phyloP scores from a whole-genome alignment of 2,113 vertebrate species.

The Antechinus flavipes region DNA sequence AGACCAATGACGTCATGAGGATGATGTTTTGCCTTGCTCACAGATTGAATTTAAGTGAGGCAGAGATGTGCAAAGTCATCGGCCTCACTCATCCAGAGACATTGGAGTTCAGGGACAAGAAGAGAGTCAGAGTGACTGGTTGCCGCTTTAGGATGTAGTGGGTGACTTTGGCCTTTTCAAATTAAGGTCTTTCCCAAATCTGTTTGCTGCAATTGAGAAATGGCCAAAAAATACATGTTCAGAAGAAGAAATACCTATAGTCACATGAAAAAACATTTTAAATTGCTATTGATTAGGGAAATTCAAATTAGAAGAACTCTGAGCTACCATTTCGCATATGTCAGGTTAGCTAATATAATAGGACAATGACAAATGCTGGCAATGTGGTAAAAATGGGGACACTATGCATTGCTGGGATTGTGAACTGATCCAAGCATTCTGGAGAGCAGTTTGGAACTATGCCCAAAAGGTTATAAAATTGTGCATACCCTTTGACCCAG shows the following conservation, averaged over 20 bases:
- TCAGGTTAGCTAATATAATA: background rate
- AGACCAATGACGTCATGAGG: background rate
- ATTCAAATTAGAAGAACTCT: background rate
- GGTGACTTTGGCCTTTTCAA: background rate
- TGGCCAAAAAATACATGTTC: background rate
- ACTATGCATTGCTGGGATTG: background rate
- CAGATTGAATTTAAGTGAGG: background rate
- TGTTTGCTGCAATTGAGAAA: background rate
- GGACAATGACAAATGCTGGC: background rate
- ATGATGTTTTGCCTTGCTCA: background rate
- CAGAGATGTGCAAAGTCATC: background rate
- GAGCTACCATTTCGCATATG: background rate
- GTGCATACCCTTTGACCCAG: background rate
- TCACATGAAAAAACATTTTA: background rate
- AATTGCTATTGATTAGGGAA: background rate
- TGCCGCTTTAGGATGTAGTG: background rate
- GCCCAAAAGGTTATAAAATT: background rate
- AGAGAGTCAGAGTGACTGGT: too few species aligned
- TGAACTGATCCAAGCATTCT: background rate
- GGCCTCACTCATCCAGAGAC: background rate
- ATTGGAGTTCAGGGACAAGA: background rate
- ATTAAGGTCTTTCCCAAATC: background rate
- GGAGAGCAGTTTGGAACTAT: background rate
- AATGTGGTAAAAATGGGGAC: background rate
- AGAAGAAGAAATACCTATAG: background rate